Conservation (phyloP, 2,113 vertebrate species). For the Rhinogobius similis region DNA sequence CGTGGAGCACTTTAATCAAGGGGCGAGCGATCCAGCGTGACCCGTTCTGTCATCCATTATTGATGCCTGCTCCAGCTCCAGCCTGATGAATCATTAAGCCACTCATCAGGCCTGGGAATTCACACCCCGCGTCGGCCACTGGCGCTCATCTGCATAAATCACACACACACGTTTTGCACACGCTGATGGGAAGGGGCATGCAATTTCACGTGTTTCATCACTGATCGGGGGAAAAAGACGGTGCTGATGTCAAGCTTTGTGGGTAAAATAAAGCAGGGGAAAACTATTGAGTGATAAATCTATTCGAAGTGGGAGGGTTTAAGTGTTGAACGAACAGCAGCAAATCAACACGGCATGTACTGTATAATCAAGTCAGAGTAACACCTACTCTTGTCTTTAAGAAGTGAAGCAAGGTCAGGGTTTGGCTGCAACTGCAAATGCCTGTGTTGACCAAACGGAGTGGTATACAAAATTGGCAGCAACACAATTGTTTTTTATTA, state of each 20-base stretch:
- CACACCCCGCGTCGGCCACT: constrained; percentile 63
- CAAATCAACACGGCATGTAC: neutral
- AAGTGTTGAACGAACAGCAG: neutral
- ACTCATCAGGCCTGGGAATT: constrained; percentile 76
- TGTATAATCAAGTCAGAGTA: neutral
- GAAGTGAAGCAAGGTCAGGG: neutral
- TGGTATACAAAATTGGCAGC: no score
- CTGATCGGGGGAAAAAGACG: neutral
- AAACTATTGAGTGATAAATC: neutral
- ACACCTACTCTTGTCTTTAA: neutral
- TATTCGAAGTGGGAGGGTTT: neutral
- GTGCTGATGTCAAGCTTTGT: neutral
- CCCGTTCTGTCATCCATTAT: constrained; percentile 78
- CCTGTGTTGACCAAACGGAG: no score
- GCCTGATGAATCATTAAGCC: constrained; percentile 79
- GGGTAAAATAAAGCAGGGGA: neutral
- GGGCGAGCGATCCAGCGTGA: constrained; percentile 74
- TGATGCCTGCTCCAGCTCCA: constrained; percentile 72
- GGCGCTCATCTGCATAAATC: constrained; percentile 76
- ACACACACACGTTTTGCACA: constrained; percentile 57
- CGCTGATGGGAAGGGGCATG: constrained; percentile 32
- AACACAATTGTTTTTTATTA: no score
- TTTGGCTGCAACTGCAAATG: neutral
- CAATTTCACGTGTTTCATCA: constrained; percentile 7
- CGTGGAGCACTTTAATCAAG: constrained; percentile 77